Evolutionary conservation across 2,888 invertebrate species (phyloP), one percentile per base, ranked within the genome.

Genomic region (Listrodromus nycthemerus): DNA sequence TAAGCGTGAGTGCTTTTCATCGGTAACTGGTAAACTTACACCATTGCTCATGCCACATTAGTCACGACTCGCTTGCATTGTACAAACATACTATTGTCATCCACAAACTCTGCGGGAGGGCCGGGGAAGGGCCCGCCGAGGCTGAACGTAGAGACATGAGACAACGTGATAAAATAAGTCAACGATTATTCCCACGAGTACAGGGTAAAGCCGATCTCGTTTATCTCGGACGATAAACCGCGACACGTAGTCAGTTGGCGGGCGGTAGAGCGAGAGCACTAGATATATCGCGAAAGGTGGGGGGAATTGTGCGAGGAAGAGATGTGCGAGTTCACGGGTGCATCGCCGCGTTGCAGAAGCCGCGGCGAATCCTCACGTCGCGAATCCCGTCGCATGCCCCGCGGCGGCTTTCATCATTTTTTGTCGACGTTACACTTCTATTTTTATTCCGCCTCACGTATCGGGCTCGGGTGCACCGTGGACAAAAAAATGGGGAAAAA

Each of bases 391-490:
- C 85, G 88, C 87, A 86, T 87, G 88, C 88, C 89, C 89, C 87
- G 86, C 89, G 89, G 88, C 89, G 88, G 88, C 89, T 90, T 89
- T 89, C 89, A 89, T 90, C 90, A 90, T 90, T 90, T 90, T 89
- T 89, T 89, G 86, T 87, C 89, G 85, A 88, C 90, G 91, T 90
- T 90, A 91, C 91, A 91, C 90, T 92, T 91, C 89, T 90, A 91
- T 92, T 92, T 92, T 90, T 90, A 91, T 91, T 91, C 89, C 88
- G 88, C 89, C 89, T 91, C 90, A 90, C 91, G 90, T 91, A 91
- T 87, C 89, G 86, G 77, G 74, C 81, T 83, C 82, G 86, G 69
- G 76, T 84, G 81, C 84, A 65, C 69, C 77, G 58, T 83, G 78
- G 80, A 74, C 67, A 63, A 65, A 45, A 37, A 37, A 37, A 8